phyloP scores from a whole-genome alignment of 2,113 vertebrate species.

The Rhynchomys soricoides region DNA sequence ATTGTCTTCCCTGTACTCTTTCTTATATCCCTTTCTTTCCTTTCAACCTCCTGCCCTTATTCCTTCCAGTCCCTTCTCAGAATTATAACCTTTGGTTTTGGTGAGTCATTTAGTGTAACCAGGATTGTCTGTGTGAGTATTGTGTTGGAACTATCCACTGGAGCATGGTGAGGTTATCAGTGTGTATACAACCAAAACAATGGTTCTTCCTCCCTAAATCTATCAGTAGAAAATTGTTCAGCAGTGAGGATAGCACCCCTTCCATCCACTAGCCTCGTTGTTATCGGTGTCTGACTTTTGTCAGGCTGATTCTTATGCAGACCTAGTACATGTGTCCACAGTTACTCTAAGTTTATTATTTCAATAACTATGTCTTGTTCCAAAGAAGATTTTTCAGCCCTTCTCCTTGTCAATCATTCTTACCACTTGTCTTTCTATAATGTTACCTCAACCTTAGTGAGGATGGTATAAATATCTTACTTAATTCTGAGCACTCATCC shows the following conservation, averaged over 20 bases:
- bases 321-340: not conserved
- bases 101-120: not conserved
- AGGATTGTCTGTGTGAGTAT: too few relatives aligned
- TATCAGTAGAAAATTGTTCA: not conserved
- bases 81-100: not conserved
- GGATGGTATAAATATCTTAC: not conserved
- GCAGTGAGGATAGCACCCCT: not conserved
- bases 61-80: not conserved
- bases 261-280: not conserved
- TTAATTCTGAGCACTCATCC: not conserved
- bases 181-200: not conserved
- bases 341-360: not conserved
- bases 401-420: not conserved
- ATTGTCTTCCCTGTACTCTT: not conserved
- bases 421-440: not conserved
- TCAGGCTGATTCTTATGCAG: not conserved
- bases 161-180: not conserved
- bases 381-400: not conserved
- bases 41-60: not conserved
- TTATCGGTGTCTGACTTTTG: not conserved
- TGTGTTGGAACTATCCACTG: too few relatives aligned
- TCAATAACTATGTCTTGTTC: not conserved
- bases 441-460: not conserved
- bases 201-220: too few relatives aligned
- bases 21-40: not conserved